Conservation (phyloP, 2,113 vertebrate species). For the Elanus axillaris region DNA sequence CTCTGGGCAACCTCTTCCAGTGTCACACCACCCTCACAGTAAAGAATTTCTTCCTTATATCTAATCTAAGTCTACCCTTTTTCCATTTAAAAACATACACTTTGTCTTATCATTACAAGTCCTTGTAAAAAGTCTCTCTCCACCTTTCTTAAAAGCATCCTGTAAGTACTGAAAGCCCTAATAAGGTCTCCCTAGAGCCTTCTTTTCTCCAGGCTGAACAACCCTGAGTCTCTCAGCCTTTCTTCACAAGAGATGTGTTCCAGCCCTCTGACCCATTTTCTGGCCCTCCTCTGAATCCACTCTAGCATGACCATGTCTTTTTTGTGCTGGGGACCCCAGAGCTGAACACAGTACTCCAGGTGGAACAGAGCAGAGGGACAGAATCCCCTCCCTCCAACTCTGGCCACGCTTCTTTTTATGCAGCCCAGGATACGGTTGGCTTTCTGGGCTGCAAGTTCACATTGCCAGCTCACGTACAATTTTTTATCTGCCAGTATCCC, state of each 20-base stretch:
- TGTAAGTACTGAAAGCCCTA: neutral
- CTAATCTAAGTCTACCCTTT: neutral
- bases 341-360: neutral
- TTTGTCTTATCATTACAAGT: neutral
- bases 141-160: neutral
- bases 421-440: neutral
- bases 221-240: neutral
- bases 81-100: neutral
- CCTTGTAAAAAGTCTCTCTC: neutral
- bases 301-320: neutral
- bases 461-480: neutral
- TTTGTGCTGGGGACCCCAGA: neutral
- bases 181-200: neutral
- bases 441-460: neutral
- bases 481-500: neutral
- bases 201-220: neutral
- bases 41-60: neutral
- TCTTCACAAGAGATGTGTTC: neutral
- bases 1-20: neutral
- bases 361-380: neutral
- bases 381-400: neutral
- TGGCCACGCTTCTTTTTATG: fast-evolving
- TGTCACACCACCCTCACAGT: neutral
- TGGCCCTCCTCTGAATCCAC: neutral
- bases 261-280: neutral